A percentile compares a stretch with the other conserved stretches of the same genome.
phyloP scores from a whole-genome alignment of 2,888 invertebrate species.

The Drosophila robusta region DNA sequence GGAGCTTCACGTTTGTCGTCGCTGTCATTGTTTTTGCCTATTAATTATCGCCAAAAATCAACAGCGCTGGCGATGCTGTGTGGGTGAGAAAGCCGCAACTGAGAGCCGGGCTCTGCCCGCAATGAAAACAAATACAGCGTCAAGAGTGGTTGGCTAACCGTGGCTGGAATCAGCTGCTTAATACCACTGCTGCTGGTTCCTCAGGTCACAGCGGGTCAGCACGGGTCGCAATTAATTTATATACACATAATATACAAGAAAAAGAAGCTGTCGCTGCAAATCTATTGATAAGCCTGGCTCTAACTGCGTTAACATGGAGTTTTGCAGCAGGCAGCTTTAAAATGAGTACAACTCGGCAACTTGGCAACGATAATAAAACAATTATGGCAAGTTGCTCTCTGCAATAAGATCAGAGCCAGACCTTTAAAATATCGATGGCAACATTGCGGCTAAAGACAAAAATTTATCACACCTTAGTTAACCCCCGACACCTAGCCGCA shows the following conservation, averaged over 20 bases:
- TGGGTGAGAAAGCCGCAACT: constrained; percentile 51
- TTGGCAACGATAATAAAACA: constrained; percentile 68
- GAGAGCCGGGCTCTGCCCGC: constrained; percentile 10
- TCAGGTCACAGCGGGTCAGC: constrained; percentile 41
- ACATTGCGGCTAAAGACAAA: too few species aligned
- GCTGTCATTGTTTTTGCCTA: constrained; percentile 60
- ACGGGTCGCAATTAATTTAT: constrained; percentile 51
- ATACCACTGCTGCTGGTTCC: neutral
- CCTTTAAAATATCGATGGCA: constrained; percentile 60
- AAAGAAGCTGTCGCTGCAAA: constrained; percentile 1
- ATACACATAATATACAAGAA: too few species aligned
- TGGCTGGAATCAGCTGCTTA: constrained; percentile 34
- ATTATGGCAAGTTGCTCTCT: constrained; percentile 68
- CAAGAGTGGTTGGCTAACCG: constrained; percentile 29
- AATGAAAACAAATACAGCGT: constrained; percentile 50
- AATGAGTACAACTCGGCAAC: constrained; percentile 35
- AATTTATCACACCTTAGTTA: constrained; percentile 82
- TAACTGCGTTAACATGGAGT: constrained; percentile 23
- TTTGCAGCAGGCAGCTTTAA: constrained; percentile 39
- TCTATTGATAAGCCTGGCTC: neutral
- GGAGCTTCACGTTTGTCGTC: constrained; percentile 33
- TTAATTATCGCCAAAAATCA: constrained; percentile 67
- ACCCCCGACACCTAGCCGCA: constrained; percentile 76
- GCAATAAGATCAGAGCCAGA: constrained; percentile 43
- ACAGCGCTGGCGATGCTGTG: constrained; percentile 43